Percentiles rank a stretch among this genome's conserved stretches.
These are phyloP conservation scores for Agrochola macilenta DNA, from an alignment of 2,888 invertebrate genomes.

Conservation along the genomic window DNA sequence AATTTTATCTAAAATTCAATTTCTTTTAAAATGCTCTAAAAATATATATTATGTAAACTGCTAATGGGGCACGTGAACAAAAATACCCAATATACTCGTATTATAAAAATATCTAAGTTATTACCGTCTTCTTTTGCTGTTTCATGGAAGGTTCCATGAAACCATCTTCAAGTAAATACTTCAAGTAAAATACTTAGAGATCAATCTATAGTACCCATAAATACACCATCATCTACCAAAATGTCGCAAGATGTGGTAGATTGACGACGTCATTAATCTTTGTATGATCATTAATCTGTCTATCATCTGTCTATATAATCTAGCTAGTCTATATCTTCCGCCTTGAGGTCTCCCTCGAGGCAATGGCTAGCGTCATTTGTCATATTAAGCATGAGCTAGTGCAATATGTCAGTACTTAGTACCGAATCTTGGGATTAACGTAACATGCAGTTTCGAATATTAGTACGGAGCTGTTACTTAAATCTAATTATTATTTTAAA, in stretches of 20 bases:
- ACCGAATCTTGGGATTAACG: not conserved
- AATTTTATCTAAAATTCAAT: too few relatives aligned
- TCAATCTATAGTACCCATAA: not conserved
- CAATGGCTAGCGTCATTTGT: constrained; percentile 52
- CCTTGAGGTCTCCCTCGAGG: constrained; percentile 32
- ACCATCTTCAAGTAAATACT: not conserved
- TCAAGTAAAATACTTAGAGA: not conserved
- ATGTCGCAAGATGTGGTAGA: constrained; percentile 30
- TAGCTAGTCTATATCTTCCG: constrained; percentile 41
- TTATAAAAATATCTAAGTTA: not conserved
- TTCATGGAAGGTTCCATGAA: not conserved
- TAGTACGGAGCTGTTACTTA: not conserved
- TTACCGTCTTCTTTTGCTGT: too few relatives aligned
- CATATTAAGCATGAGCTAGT: constrained; percentile 54
- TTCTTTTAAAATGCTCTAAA: too few relatives aligned
- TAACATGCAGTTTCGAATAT: not conserved
- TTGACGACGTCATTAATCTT: constrained; percentile 57
- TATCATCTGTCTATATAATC: constrained; percentile 61
- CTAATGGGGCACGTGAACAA: not conserved
- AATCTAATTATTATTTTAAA: not conserved
- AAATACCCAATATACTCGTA: not conserved
- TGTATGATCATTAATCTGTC: constrained; percentile 57
- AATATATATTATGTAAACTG: too few relatives aligned
- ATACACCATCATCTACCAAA: constrained; percentile 12
- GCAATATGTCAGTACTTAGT: constrained; percentile 39